Base-by-base conservation (phyloP, 2,888 invertebrate genomes). In the Melanostoma mellinum region DNA sequence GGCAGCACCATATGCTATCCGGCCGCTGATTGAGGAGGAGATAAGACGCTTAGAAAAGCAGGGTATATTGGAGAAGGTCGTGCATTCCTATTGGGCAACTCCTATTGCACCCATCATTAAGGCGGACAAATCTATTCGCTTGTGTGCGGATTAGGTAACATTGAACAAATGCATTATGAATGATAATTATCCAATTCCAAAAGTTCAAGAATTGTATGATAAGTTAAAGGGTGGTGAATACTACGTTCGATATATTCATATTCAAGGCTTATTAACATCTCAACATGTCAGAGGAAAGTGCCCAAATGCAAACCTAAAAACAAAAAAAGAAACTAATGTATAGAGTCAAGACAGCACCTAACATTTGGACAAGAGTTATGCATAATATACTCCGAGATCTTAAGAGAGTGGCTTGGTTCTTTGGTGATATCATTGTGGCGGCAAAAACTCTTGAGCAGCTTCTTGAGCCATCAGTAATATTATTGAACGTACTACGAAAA, bases 11-110 rank as follows among this genome's bases (percentile, higher is more conserved):
- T 73, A 73, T 38, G 68, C 67, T 6, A 52, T 79, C 4, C 40
- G 44, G 33, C 42, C 56, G 3, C 48, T 52, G 9, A 61, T 79
- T 44, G 55, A 73, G 36, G 46, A 30, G 6, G 73, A 78, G 42
- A 67, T 73, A n/a, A n/a, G n/a, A n/a, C n/a, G n/a, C n/a, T n/a
- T n/a, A n/a, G n/a, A n/a, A n/a, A n/a, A n/a, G n/a, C n/a, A n/a
- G n/a, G n/a, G n/a, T n/a, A n/a, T n/a, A n/a, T n/a, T n/a, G n/a
- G n/a, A n/a, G n/a, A n/a, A 52, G 50, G 9, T 33, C n/a, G 33
- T 33, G 50, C 50, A 32, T 32, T 33, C 32, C 33, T 10, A 50
- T 50, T 50, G 8, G 48, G 30, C 8, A 32, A 50, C n/a, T n/a
- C n/a, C n/a, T n/a, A n/a, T n/a, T n/a, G n/a, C n/a, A n/a, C n/a